phyloP scores from a whole-genome alignment of 2,888 invertebrate species.

The Leptopilina syphax region DNA sequence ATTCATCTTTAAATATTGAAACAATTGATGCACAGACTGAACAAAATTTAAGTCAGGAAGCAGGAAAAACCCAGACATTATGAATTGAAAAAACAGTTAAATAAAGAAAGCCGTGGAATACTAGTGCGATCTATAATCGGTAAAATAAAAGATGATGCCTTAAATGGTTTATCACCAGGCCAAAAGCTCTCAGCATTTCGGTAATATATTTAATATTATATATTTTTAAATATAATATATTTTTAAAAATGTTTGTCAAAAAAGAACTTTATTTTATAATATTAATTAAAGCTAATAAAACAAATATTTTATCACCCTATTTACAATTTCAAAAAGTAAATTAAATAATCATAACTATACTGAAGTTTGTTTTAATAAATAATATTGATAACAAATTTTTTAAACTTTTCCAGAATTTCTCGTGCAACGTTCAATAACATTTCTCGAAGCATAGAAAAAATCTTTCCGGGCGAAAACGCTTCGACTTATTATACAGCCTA shows the following conservation, averaged over 20 bases:
- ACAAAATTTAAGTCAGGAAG: too few relatives aligned
- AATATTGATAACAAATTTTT: not conserved
- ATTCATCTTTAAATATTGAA: too few relatives aligned
- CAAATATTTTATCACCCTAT: too few relatives aligned
- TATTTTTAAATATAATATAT: too few relatives aligned
- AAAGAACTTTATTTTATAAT: too few relatives aligned
- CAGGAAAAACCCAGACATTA: not conserved
- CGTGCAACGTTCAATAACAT: not conserved
- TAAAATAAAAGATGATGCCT: slow-evolving; percentile 2
- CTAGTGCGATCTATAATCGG: not conserved
- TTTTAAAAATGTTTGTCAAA: too few relatives aligned
- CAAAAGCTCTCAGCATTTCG: not conserved
- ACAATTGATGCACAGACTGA: too few relatives aligned
- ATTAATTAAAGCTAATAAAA: too few relatives aligned
- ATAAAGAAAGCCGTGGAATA: not conserved
- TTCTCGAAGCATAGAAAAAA: not conserved
- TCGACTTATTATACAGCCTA: not conserved
- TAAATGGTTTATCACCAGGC: not conserved
- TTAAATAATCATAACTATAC: not conserved
- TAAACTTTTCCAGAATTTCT: not conserved
- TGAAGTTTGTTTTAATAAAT: not conserved
- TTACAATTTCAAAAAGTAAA: not conserved
- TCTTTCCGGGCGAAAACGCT: slow-evolving; percentile 2
- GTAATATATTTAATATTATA: too few relatives aligned
- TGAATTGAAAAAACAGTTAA: not conserved